Evolutionary conservation across 1,140 invertebrate genomes (phyloP).

Genomic region (Ostrea edulis): DNA sequence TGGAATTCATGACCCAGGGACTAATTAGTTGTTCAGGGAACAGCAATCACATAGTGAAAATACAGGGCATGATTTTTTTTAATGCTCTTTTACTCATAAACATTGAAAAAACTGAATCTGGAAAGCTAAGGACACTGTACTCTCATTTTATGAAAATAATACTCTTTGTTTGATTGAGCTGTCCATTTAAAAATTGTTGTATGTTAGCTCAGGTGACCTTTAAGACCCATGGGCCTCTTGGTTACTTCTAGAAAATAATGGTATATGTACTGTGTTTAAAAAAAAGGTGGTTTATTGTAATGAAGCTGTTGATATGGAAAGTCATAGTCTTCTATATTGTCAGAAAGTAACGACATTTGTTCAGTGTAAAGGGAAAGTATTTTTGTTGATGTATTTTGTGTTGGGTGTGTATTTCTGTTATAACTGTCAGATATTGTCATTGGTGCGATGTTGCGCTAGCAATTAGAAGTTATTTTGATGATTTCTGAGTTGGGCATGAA

Average conservation of each 20-base stretch:
- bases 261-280: not conserved
- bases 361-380: not conserved
- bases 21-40: too few relatives aligned
- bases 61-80: too few relatives aligned
- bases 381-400: not conserved
- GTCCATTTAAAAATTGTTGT: too few relatives aligned
- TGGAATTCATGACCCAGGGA: too few relatives aligned
- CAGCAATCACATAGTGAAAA: too few relatives aligned
- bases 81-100: too few relatives aligned
- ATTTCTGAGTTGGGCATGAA: not conserved
- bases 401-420: slow-evolving; percentile 4
- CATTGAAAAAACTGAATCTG: too few relatives aligned
- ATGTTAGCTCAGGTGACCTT: too few relatives aligned
- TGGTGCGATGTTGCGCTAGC: slow-evolving; percentile 24
- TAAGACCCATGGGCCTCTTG: not conserved
- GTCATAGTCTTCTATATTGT: not conserved
- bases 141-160: too few relatives aligned
- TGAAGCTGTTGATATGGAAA: not conserved
- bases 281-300: not conserved
- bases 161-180: too few relatives aligned
- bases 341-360: not conserved
- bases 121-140: too few relatives aligned
- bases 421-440: not conserved
- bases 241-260: not conserved
- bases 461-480: not conserved